Evolutionary conservation across 2,113 vertebrate species (phyloP), one percentile per base, ranked within the genome.

Genomic region (Neogale vison): DNA sequence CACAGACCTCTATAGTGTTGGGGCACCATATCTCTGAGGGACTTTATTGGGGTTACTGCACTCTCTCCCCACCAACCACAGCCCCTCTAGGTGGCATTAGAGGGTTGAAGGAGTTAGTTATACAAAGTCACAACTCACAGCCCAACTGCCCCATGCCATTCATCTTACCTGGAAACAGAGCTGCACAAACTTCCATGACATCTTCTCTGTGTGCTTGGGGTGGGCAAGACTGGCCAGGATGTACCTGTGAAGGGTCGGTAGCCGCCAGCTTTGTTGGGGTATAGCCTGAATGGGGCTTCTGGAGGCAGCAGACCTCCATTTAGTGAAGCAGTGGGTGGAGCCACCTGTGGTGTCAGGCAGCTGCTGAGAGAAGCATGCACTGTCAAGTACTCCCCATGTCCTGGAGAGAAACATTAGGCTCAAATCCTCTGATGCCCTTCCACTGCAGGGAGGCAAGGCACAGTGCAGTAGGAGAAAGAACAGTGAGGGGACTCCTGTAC

Each of bases 101-200:
- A 76, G 67, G 87, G 45, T 15, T 0, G 2, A 89, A 93, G 79
- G 45, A 92, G n/a, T 83, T 52, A 69, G 47, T 86, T 36, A 65
- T 17, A 85, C 26, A 71, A 59, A 85, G 21, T 93, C 86, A 85
- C 42, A 91, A 21, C 57, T 50, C 14, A 29, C 34, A 39, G 61
- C 29, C 39, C 6, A 34, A 81, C 20, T 59, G 36, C 3, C n/a
- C 45, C 76, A 59, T 20, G 59, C 29, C 36, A 39, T 89, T 34
- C 57, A 26, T 6, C 87, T 94, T n/a, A 57, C 81, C 69, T 95
- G 83, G 42, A 77, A 97, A 72, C n/a, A 90, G 39, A 95, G 42
- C 29, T 77, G 17, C 24, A 47, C 29, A 59, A 26, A 72, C 11
- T 82, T 67, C 39, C 52, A 72, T 45, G 45, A 55, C 12, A 61